A percentile compares a stretch with the other conserved stretches of the same genome.
Evolutionary conservation across 1,140 invertebrate species (phyloP).

Genomic region (Cepaea nemoralis): DNA sequence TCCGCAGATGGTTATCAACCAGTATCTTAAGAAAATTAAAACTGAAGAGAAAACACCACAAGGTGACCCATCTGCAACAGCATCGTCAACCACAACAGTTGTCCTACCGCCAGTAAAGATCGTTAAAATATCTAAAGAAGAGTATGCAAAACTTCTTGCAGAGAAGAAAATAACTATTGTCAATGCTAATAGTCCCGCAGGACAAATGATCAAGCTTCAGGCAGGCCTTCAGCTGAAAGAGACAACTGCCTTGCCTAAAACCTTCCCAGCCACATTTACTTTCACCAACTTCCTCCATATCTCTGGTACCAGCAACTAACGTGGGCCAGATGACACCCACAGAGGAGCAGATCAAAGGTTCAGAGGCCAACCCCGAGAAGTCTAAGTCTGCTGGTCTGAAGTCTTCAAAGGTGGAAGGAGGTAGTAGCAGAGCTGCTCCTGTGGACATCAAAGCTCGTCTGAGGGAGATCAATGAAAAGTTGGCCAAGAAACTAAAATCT

Average conservation of each 20-base stretch:
- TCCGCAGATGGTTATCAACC: constrained; percentile 8
- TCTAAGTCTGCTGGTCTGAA: not conserved
- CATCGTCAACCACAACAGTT: not conserved
- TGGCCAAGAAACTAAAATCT: constrained; percentile 2
- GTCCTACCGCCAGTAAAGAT: constrained; percentile 32
- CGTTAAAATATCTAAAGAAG: constrained; percentile 44
- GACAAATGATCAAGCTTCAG: constrained; percentile 42
- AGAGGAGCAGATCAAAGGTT: not conserved
- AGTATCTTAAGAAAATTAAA: constrained; percentile 33
- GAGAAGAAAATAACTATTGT: constrained; percentile 46
- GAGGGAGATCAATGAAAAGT: constrained; percentile 14
- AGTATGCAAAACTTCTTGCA: constrained; percentile 44
- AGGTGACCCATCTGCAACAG: not conserved
- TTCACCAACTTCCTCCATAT: not conserved
- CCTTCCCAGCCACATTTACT: not conserved
- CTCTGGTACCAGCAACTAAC: not conserved
- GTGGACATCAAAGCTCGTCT: constrained; percentile 20
- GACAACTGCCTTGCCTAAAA: not conserved
- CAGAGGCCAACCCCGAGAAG: not conserved
- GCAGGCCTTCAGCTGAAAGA: constrained; percentile 42
- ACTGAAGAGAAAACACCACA: not conserved
- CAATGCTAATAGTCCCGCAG: constrained; percentile 29
- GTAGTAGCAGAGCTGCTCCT: not conserved
- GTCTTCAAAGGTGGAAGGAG: not conserved
- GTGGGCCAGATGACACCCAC: not conserved